Evolutionary conservation across 1,140 invertebrate species (phyloP), one percentile per base, ranked within the genome.

Genomic region (Helicorthomorpha holstii): DNA sequence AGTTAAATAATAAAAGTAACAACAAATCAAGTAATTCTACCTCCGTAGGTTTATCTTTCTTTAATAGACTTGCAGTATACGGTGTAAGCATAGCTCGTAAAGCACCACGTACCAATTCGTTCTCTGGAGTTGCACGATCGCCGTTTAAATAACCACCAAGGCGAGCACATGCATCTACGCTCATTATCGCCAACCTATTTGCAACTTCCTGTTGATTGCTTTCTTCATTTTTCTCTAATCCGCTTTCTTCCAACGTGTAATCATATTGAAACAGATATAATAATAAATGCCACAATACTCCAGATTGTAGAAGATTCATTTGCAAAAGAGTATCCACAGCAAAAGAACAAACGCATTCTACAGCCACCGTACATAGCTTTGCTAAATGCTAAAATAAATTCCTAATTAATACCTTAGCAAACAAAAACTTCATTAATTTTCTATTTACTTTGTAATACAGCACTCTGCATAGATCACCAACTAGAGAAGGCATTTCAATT

Each of bases 241-340:
- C 94, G 51, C 92, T 88, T 71, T 98, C 95, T 52, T 96, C 88
- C 52, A 98, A 71, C 0, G 96, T 99, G 66, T 86, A 98, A 71
- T 99, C 96, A 65, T 97, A 99, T 44, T 83, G 81, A 66, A 98
- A 95, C 62, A 92, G 80, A 59, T 87, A 87, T 0, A 85, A 74
- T 48, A 98, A 65, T 25, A 99, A 67, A 62, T 94, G 89, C 85
- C 90, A 97, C 0, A 98, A 63, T 0, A 86, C 85, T 10, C 93
- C 94, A 3, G 87, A 80, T 63, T 94, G 79, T n/a, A 94, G 77
- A 23, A 98, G 68, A 64, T 85, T 80, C 62, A 84, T 82, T 67
- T 98, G 93, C 23, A 97, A 75, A 57, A 82, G 79, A 47, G 79
- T 75, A 66, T 92, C 87, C 2, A 79, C 76, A 1, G 83, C 78